These are phyloP conservation scores for Zaprionus taronus DNA, from an alignment of 1,140 invertebrate genomes.

Conservation along the genomic window DNA sequence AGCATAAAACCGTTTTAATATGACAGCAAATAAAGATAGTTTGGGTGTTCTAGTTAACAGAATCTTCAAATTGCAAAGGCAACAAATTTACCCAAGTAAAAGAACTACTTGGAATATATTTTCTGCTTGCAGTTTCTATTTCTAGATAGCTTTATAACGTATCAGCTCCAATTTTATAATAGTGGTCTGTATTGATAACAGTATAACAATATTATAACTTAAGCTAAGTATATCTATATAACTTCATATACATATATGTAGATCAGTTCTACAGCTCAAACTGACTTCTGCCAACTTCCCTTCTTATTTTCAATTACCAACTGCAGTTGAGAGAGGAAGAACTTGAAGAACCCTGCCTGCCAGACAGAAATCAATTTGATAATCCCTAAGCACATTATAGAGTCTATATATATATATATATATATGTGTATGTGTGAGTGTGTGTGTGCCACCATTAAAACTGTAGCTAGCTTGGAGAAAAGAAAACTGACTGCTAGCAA, in stretches of 20 bases:
- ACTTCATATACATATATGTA: too few species aligned
- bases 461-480: neutral
- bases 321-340: slow-evolving; percentile 9
- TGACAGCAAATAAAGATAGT: neutral
- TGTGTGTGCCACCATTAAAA: neutral
- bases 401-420: neutral
- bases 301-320: neutral
- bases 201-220: too few species aligned
- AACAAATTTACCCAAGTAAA: neutral
- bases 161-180: too few species aligned
- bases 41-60: neutral
- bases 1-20: too few species aligned
- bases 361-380: slow-evolving; percentile 53
- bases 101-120: too few species aligned
- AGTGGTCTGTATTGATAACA: too few species aligned
- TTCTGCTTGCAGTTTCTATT: too few species aligned
- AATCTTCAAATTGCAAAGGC: neutral
- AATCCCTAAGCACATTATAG: slow-evolving; percentile 41
- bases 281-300: too few species aligned
- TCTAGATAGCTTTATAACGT: too few species aligned
- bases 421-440: neutral
- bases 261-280: neutral
- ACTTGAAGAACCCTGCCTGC: neutral
- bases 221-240: too few species aligned
- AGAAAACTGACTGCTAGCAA: slow-evolving; percentile 47